Percentiles rank a stretch among this genome's conserved stretches.
These are phyloP conservation scores for Antitype chi DNA, from an alignment of 2,888 invertebrate genomes.

Conservation along the genomic window DNA sequence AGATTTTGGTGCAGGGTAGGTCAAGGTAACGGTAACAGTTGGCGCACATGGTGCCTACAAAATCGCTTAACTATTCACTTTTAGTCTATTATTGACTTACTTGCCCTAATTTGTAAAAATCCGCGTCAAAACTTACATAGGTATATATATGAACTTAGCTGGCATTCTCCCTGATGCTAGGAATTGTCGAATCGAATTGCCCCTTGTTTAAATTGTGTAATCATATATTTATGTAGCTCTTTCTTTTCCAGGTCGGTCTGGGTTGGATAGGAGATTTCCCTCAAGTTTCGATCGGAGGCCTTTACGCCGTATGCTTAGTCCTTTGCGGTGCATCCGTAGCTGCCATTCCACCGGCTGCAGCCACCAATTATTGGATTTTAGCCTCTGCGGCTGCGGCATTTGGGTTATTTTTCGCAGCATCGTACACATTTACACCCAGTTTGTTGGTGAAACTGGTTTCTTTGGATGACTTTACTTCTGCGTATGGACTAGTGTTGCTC, in stretches of 20 bases:
- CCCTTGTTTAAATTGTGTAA: not conserved
- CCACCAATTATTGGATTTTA: slow-evolving; percentile 87
- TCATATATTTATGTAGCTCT: not conserved
- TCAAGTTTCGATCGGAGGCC: slow-evolving; percentile 95
- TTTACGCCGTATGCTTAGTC: slow-evolving; percentile 95
- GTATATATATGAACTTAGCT: not conserved
- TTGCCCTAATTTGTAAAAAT: not conserved
- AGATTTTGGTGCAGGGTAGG: not conserved
- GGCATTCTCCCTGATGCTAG: not conserved
- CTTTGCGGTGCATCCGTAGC: slow-evolving; percentile 92
- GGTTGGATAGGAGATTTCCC: slow-evolving; percentile 97
- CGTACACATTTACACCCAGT: slow-evolving; percentile 97
- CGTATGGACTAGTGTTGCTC: slow-evolving; percentile 96
- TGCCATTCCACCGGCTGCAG: slow-evolving; percentile 90
- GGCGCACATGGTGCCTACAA: not conserved
- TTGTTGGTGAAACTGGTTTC: slow-evolving; percentile 97
- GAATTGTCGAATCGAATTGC: not conserved
- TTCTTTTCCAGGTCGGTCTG: slow-evolving; percentile 91
- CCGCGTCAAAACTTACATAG: not conserved
- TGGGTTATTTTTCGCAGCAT: slow-evolving; percentile 97
- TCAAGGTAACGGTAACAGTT: slow-evolving; percentile 24
- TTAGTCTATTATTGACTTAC: too few species aligned
- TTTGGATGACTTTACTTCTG: slow-evolving; percentile 97
- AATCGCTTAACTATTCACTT: not conserved
- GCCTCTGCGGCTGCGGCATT: slow-evolving; percentile 92